Evolutionary conservation across 2,113 vertebrate species (phyloP), one percentile per base, ranked within the genome.

Genomic region (Calypte anna): DNA sequence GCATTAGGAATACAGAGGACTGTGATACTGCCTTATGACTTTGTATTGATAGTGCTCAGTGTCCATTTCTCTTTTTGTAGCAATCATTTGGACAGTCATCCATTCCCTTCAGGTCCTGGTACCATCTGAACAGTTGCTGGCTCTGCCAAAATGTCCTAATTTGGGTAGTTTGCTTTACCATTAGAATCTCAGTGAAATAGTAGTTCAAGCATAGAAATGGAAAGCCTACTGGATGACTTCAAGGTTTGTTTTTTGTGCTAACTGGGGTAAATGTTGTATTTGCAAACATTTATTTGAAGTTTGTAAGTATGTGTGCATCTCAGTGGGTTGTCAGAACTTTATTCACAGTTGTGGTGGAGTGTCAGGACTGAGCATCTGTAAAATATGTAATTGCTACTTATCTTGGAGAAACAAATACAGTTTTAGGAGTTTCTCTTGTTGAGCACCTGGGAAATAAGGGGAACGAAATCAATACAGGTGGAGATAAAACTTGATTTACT

Each of bases 401-500:
- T 44, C 59, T 8, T 82, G 63, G 59, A 92, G 67, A 85, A 91
- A 79, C 27, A 79, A 90, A 75, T 75, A 72, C 16, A 27, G 14
- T 79, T 92, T 79, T 92, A 79, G 66, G 25, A 5, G 8, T 51
- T 92, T 93, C 33, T 86, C 84, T 89, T 79, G 40, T 66, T 79
- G 77, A 84, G 70, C 55, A 76, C 87, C 43, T 94, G 87, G 83
- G 70, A 94, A 94, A 80, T 90, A 85, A 53, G 31, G 53, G 36
- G 10, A 46, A 27, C 64, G 17, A 91, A 94, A 93, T 91, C 69
- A 76, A 62, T 86, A 86, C 20, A 77, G 48, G 64, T 82, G 61
- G 17, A 82, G 77, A 82, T 91, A 69, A 87, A 95, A 76, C 27
- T 44, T 82, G 70, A 94, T 69, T 79, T 87, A 62, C 66, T 61